Evolutionary conservation across 2,888 invertebrate genomes (phyloP).

Genomic region (Phoenoteleia sp.): DNA sequence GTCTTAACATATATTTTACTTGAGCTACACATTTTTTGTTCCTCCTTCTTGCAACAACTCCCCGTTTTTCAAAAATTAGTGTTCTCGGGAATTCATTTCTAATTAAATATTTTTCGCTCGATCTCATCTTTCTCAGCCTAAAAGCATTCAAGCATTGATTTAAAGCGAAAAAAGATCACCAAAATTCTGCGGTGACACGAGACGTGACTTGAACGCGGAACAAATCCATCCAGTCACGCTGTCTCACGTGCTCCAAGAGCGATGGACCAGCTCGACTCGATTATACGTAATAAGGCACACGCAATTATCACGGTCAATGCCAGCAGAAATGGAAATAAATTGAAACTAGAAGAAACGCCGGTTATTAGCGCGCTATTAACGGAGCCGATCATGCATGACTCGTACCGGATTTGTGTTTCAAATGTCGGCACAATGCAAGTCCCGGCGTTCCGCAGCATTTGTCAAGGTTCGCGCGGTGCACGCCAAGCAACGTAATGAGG

Average conservation of each 20-base stretch:
- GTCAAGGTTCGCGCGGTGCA: constrained; percentile 34
- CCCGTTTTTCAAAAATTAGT: too few relatives aligned
- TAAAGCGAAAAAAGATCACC: constrained; percentile 44
- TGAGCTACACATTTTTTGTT: too few relatives aligned
- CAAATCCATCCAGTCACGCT: constrained; percentile 84
- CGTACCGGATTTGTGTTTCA: constrained; percentile 75
- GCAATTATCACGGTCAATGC: constrained; percentile 76
- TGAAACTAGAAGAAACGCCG: constrained; percentile 83
- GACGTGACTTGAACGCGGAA: constrained; percentile 81
- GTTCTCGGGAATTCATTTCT: not conserved
- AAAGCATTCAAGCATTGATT: constrained; percentile 43
- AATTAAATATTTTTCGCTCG: constrained; percentile 14
- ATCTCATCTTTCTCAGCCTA: not conserved
- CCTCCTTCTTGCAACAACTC: not conserved
- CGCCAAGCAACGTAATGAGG: constrained; percentile 16
- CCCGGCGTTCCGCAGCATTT: constrained; percentile 20
- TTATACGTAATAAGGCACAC: constrained; percentile 73
- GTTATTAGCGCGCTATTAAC: constrained; percentile 84
- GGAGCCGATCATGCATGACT: constrained; percentile 83
- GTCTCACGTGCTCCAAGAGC: constrained; percentile 80
- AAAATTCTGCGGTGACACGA: constrained; percentile 55
- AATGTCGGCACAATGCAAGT: constrained; percentile 60
- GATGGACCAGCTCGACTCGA: constrained; percentile 76
- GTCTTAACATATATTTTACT: too few relatives aligned
- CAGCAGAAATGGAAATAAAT: constrained; percentile 80